These are phyloP conservation scores for Erithacus rubecula DNA, from an alignment of 2,797 vertebrate genomes.

Conservation along the genomic window DNA sequence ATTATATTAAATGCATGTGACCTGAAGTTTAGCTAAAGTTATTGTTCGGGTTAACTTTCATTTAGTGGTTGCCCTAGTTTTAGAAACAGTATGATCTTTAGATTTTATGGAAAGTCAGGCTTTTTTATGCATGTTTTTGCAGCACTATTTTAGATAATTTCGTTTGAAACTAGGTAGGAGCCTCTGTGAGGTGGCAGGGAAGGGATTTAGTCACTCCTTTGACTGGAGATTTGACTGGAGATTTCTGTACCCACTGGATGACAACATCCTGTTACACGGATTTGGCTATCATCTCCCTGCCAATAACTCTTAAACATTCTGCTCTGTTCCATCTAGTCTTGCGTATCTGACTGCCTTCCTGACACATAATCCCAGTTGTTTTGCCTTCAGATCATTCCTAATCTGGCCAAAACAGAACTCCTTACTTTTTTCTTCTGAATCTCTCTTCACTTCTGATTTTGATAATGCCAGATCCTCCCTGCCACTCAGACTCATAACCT, in stretches of 20 bases:
- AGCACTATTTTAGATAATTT: conserved; percentile 54
- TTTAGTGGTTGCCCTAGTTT: conserved; percentile 70
- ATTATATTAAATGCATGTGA: conserved; percentile 71
- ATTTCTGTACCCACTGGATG: conserved; percentile 26
- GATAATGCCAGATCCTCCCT: background rate
- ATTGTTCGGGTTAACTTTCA: conserved; percentile 73
- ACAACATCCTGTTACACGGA: conserved; percentile 38
- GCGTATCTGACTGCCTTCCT: conserved; percentile 41
- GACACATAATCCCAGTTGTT: conserved; percentile 51
- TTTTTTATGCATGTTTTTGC: conserved; percentile 51
- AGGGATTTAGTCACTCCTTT: conserved; percentile 45
- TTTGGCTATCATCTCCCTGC: conserved; percentile 48
- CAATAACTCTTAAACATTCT: conserved; percentile 55
- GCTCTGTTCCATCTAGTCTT: conserved; percentile 33
- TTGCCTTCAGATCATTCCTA: conserved; percentile 56
- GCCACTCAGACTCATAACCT: background rate
- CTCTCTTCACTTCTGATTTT: conserved; percentile 20
- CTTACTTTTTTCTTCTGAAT: conserved; percentile 38
- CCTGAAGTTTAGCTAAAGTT: conserved; percentile 73
- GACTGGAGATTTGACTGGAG: conserved; percentile 26
- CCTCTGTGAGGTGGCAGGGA: background rate
- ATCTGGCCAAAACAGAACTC: conserved; percentile 52
- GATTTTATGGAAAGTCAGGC: conserved; percentile 58
- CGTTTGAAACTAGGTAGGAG: background rate
- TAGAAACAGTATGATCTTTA: conserved; percentile 69